Base-by-base conservation (phyloP, 2,797 vertebrate genomes). In the Chelmon rostratus region DNA sequence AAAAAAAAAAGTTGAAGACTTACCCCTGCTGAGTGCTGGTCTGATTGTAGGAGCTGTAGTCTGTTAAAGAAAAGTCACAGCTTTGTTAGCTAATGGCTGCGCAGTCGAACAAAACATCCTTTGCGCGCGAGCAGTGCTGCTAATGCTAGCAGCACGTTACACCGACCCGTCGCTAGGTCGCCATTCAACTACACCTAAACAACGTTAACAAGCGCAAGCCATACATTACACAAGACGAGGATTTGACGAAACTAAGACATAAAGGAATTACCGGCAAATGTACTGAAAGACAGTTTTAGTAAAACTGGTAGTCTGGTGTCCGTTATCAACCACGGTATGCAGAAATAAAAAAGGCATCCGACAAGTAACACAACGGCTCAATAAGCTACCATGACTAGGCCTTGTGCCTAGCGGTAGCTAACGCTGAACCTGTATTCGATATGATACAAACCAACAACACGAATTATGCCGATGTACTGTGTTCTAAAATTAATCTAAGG, bases 1-100 rank as follows among this genome's bases (percentile, higher is more conserved):
- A 31, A 28, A n/a, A 31, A 31, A 31, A 28, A 31, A 42, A 42
- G 40, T 8, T 8, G 28, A 52, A 25, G 4, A 38, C 3, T 97
- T 95, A 99, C 98, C 97, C 96, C 91, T 97, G 98, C 90, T 99
- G 98, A 75, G 97, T 96, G 83, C 95, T 95, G 91, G 96, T 94
- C 93, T 98, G 98, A 85, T 57, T 98, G 91, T 99, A 99, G 86
- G 97, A 97, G 90, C 97, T 99, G 86, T 99, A 99, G 96, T 99
- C 98, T 99, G 89, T 18, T 16, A 18, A 42, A 49, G n/a, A 15
- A 65, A 46, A 82, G 46, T 19, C 9, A 33, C 3, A 31, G 6
- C 18, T 0, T 0, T 1, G 23, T 86, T 68, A 70, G 21, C 0
- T 1, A 21, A 13, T 0, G 4, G 2, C 9, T 40, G 18, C 11